phyloP scores from a whole-genome alignment of 2,888 invertebrate genomes.

The Aporophyla nigra region DNA sequence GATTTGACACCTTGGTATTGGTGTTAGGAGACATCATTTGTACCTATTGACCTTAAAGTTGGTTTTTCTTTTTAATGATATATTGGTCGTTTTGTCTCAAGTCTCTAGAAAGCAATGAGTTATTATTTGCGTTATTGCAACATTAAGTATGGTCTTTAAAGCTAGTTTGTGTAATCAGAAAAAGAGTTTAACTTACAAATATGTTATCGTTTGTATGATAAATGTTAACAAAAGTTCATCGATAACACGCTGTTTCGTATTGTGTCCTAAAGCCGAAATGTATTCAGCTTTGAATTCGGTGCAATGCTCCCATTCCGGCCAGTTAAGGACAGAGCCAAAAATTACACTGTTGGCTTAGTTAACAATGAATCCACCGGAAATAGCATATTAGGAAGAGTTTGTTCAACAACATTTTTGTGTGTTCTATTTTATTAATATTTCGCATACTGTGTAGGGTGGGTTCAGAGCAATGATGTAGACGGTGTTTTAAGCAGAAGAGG shows the following conservation, averaged over 20 bases:
- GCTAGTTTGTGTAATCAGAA: not conserved
- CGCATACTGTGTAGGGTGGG: too few relatives aligned
- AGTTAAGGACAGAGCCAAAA: conserved; percentile 49
- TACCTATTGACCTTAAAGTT: conserved; percentile 20
- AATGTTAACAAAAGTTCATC: conserved; percentile 1
- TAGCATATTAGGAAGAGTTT: conserved; percentile 43
- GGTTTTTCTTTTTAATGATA: not conserved
- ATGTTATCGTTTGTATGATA: not conserved
- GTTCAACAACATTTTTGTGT: conserved; percentile 42
- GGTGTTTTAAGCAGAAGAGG: not conserved
- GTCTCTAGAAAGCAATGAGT: not conserved
- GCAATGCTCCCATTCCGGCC: conserved; percentile 33
- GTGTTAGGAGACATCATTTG: conserved; percentile 3
- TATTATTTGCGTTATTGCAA: not conserved
- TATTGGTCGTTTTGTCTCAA: conserved; percentile 6
- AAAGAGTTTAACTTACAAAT: not conserved
- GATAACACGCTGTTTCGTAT: not conserved
- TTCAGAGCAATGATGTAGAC: not conserved
- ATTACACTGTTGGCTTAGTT: conserved; percentile 25
- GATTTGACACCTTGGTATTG: conserved; percentile 33
- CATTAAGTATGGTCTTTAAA: not conserved
- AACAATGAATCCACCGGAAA: conserved; percentile 51
- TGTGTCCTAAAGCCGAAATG: not conserved
- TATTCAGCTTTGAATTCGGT: conserved; percentile 21
- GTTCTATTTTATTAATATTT: conserved; percentile 28